Evolutionary conservation across 2,797 vertebrate species (phyloP), one percentile per base, ranked within the genome.

Genomic region (Leptoclinus maculatus): DNA sequence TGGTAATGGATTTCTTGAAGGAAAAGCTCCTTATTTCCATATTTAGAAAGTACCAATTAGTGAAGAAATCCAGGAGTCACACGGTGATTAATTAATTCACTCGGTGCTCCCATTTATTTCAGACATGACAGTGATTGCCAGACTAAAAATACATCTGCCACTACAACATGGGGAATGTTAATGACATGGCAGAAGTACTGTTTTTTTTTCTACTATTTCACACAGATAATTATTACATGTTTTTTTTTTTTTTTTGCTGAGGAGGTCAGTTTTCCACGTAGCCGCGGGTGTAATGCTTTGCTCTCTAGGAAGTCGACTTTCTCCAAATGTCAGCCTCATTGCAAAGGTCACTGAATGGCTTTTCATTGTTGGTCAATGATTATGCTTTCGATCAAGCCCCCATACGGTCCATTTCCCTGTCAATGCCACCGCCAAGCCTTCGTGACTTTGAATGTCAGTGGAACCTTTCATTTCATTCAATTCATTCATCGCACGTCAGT

Each of bases 11-110:
- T 77, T 75, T 82, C 58, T 74, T 70, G 43, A 78, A 83, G 67
- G 72, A 87, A 84, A 87, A 63, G 56, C 78, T 87, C 66, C 82
- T 82, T 32, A 56, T 72, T 79, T 85, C 89, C 80, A 82, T 60
- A 87, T 89, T 87, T 91, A 91, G 91, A 89, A 88, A 71, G 68
- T 80, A 60, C 79, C 82, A 92, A 90, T 91, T 90, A 88, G 89
- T 16, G 76, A 58, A 80, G 60, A 66, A 90, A 86, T 86, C 45
- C 87, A 84, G 78, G 57, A 89, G 80, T 81, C 74, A 88, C 85
- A 80, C 51, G 71, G 80, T 87, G 83, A 91, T 92, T 90, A 86
- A 94, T 91, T 83, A 75, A 86, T 84, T 88, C 76, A 71, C 76
- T 79, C 85, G 45, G 70, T 71, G 86, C 71, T 86, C 83, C 81